A percentile compares a stretch with the other conserved stretches of the same genome.
phyloP scores from a whole-genome alignment of 2,888 invertebrate species.

The Tenthredo livida region DNA sequence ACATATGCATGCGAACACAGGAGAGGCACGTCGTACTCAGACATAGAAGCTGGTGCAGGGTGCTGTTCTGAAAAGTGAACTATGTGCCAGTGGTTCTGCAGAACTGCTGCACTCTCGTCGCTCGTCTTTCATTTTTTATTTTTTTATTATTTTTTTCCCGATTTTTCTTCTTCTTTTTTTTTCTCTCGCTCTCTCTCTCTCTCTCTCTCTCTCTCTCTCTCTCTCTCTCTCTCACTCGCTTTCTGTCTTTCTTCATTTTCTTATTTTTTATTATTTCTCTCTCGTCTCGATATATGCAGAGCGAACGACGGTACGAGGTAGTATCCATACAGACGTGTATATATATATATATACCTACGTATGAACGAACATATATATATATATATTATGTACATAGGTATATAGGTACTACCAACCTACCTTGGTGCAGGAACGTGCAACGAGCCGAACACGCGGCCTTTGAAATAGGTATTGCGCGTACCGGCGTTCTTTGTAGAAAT shows the following conservation, averaged over 20 bases:
- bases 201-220: neutral
- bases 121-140: slow-evolving; percentile 7
- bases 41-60: neutral
- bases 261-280: neutral
- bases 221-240: neutral
- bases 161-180: neutral
- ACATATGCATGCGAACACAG: neutral
- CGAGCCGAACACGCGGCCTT: slow-evolving; percentile 41
- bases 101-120: slow-evolving; percentile 42
- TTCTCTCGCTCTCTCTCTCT: neutral
- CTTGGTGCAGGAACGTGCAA: slow-evolving; percentile 33
- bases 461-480: slow-evolving; percentile 44
- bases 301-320: slow-evolving; percentile 22
- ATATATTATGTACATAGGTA: too few species aligned
- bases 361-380: neutral
- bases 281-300: slow-evolving; percentile 30
- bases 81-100: slow-evolving; percentile 44
- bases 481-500: slow-evolving; percentile 33
- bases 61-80: slow-evolving; percentile 42
- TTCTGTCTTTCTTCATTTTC: neutral
- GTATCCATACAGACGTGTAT: neutral
- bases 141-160: neutral
- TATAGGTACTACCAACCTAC: neutral
- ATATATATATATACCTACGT: neutral
- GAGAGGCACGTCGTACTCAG: slow-evolving; percentile 13